Percentiles rank a stretch among this genome's conserved stretches.
Evolutionary conservation across 2,113 vertebrate genomes (phyloP).

Genomic region (Tretioscincus oriximinensis): DNA sequence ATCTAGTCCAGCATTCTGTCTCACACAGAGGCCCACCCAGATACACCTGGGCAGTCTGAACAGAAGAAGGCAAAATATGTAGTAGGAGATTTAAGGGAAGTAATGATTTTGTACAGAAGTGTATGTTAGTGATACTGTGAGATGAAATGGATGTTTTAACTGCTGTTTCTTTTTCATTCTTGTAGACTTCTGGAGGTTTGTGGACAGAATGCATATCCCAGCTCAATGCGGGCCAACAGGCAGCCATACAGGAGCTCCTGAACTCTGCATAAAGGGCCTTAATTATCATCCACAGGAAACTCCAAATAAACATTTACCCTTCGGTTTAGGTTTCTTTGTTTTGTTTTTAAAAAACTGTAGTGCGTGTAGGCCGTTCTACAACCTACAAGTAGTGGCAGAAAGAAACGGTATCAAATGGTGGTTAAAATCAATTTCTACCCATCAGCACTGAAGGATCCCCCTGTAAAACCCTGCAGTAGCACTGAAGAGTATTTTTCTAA

Average conservation of each 20-base stretch:
- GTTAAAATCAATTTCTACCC: slow-evolving; percentile 58
- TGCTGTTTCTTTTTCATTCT: slow-evolving; percentile 22
- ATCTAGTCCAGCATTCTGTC: no score
- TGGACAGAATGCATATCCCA: slow-evolving; percentile 94
- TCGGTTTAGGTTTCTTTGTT: slow-evolving; percentile 84
- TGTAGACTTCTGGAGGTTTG: slow-evolving; percentile 88
- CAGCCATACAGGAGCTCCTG: slow-evolving; percentile 95
- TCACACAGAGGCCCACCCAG: no score
- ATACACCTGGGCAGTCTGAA: no score
- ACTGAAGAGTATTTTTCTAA: slow-evolving; percentile 82
- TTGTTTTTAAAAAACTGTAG: slow-evolving; percentile 79
- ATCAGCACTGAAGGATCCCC: slow-evolving; percentile 56
- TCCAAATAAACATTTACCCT: slow-evolving; percentile 84
- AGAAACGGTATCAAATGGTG: slow-evolving; percentile 56
- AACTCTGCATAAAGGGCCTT: slow-evolving; percentile 87
- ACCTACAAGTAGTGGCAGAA: slow-evolving; percentile 63
- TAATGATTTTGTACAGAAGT: background rate
- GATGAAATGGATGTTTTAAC: background rate
- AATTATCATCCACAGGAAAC: slow-evolving; percentile 73
- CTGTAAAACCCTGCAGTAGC: slow-evolving; percentile 68
- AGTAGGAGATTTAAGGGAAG: background rate
- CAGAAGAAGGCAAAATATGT: no score
- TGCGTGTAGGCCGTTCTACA: slow-evolving; percentile 72
- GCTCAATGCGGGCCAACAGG: slow-evolving; percentile 92
- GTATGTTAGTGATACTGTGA: background rate